Percentiles rank a stretch among this genome's conserved stretches.
Evolutionary conservation across 2,888 invertebrate species (phyloP).

Genomic region (Andrena chrysosceles): DNA sequence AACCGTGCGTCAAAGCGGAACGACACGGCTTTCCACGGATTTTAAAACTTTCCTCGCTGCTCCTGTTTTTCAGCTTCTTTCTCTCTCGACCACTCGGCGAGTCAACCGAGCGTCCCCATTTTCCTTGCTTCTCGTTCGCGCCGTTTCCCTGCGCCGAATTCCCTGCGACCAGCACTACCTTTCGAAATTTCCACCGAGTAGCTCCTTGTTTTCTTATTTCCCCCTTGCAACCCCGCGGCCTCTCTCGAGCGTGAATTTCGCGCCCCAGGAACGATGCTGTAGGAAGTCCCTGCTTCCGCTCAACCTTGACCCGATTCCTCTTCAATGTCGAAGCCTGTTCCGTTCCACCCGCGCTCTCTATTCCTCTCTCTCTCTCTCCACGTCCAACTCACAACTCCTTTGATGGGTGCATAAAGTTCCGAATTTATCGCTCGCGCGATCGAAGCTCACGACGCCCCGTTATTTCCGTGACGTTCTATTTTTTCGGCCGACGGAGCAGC

Average conservation of each 20-base stretch:
- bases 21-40: neutral
- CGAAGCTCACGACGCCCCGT: neutral
- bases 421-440: slow-evolving; percentile 17
- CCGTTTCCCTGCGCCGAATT: slow-evolving; percentile 25
- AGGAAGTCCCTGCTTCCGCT: slow-evolving; percentile 7
- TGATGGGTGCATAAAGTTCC: slow-evolving; percentile 27
- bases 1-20: neutral
- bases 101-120: slow-evolving; percentile 38
- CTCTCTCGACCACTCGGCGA: slow-evolving; percentile 3
- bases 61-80: neutral
- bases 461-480: slow-evolving; percentile 7
- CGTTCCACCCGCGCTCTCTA: neutral
- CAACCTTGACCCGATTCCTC: slow-evolving; percentile 58
- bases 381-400: slow-evolving; percentile 4
- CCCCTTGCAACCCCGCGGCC: neutral
- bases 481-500: neutral
- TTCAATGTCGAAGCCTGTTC: slow-evolving; percentile 50
- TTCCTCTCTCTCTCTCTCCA: neutral
- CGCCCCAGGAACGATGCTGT: slow-evolving; percentile 1
- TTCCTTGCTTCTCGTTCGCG: slow-evolving; percentile 24
- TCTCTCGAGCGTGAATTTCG: slow-evolving; percentile 40
- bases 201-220: slow-evolving; percentile 30
- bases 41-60: neutral
- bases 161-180: neutral
- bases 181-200: slow-evolving; percentile 23